Evolutionary conservation across 1,140 invertebrate species (phyloP).

Genomic region (Drosophila melanogaster): DNA sequence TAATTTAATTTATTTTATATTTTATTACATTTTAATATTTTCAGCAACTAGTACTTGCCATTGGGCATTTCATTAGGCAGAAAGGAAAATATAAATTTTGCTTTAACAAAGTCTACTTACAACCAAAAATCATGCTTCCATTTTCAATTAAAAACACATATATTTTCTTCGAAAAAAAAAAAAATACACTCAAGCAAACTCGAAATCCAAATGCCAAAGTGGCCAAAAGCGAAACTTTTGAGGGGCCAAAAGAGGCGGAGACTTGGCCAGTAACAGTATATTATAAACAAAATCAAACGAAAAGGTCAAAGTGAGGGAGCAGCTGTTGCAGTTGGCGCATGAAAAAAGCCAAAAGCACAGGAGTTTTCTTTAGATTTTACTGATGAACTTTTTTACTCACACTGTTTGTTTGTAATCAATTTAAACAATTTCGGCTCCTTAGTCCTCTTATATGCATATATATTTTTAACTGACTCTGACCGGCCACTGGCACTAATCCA

Average conservation of each 20-base stretch:
- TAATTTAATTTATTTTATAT: too few species aligned
- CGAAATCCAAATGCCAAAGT: slow-evolving; percentile 38
- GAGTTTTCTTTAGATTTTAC: neutral
- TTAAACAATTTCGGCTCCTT: slow-evolving; percentile 7
- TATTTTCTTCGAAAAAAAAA: neutral
- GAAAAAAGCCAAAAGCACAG: neutral
- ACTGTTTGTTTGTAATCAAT: too few species aligned
- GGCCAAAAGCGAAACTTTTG: slow-evolving; percentile 22
- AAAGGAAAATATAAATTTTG: too few species aligned
- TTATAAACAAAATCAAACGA: slow-evolving; percentile 43
- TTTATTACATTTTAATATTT: too few species aligned
- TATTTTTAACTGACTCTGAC: neutral
- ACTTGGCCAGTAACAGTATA: slow-evolving; percentile 38
- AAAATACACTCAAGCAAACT: neutral
- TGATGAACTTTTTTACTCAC: slow-evolving; percentile 21
- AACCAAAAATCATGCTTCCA: neutral
- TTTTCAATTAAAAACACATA: neutral
- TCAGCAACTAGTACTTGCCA: neutral
- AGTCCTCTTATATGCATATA: slow-evolving; percentile 1
- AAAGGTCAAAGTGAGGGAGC: slow-evolving; percentile 51
- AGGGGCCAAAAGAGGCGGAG: slow-evolving; percentile 18
- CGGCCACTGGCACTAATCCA: slow-evolving; percentile 34
- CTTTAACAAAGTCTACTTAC: too few species aligned
- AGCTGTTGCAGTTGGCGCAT: slow-evolving; percentile 11
- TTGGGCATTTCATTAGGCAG: too few species aligned